These are phyloP conservation scores for Cynaeus angustus DNA, from an alignment of 2,888 invertebrate species.

Conservation along the genomic window DNA sequence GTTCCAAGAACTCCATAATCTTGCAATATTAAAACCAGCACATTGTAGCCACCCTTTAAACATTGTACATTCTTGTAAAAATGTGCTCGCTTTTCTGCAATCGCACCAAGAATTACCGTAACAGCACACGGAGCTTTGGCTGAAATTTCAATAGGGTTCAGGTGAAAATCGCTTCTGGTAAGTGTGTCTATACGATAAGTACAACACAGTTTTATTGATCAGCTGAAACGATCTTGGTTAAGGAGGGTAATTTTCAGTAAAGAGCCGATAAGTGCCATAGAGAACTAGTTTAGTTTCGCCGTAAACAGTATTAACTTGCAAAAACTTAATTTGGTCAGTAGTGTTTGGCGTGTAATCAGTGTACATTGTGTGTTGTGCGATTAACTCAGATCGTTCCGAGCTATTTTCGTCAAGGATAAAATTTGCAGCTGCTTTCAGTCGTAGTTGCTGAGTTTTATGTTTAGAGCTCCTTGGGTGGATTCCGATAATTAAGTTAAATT, in stretches of 20 bases:
- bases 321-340: conserved; percentile 58
- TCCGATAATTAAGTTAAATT: conserved; percentile 22
- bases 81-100: conserved; percentile 5
- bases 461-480: conserved; percentile 2
- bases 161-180: conserved; percentile 31
- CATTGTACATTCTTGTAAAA: conserved; percentile 14
- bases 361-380: conserved; percentile 54
- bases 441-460: conserved; percentile 8
- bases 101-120: conserved; percentile 4
- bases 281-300: conserved; percentile 31
- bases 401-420: conserved; percentile 21
- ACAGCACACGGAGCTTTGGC: conserved; percentile 3
- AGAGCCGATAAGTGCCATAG: conserved; percentile 49
- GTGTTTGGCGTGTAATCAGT: conserved; percentile 57
- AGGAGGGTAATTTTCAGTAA: conserved; percentile 39
- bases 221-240: conserved; percentile 26
- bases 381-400: conserved; percentile 48
- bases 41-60: conserved; percentile 42
- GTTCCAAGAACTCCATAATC: conserved; percentile 33
- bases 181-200: conserved; percentile 24
- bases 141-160: conserved; percentile 30
- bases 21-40: conserved; percentile 49
- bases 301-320: conserved; percentile 49
- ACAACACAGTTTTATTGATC: conserved; percentile 43
- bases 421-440: conserved; percentile 15